phyloP scores from a whole-genome alignment of 2,888 invertebrate genomes.

The Piscicola geometra region DNA sequence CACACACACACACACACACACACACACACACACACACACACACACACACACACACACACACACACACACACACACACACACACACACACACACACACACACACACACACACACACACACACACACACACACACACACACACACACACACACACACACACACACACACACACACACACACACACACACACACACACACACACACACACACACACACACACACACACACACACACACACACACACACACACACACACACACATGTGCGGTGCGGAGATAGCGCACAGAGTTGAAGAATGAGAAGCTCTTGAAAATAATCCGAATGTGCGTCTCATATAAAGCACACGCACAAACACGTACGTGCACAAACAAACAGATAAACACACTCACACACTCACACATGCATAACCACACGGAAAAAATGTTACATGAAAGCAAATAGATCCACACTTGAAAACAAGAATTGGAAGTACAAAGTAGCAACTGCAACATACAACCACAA shows the following conservation, averaged over 20 bases:
- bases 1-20: neutral
- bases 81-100: slow-evolving; percentile 22
- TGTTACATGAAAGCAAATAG: too few species aligned
- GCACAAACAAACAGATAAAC: too few species aligned
- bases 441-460: too few species aligned
- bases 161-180: slow-evolving; percentile 26
- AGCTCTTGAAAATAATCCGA: too few species aligned
- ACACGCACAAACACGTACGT: too few species aligned
- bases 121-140: slow-evolving; percentile 32
- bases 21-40: neutral
- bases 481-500: too few species aligned
- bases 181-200: slow-evolving; percentile 27
- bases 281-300: too few species aligned
- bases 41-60: slow-evolving; percentile 30
- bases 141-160: slow-evolving; percentile 26
- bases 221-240: slow-evolving; percentile 19
- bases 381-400: too few species aligned
- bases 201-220: slow-evolving; percentile 21
- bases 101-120: slow-evolving; percentile 27
- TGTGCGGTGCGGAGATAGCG: too few species aligned
- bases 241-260: slow-evolving; percentile 20
- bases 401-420: too few species aligned
- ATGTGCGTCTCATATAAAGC: too few species aligned
- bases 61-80: slow-evolving; percentile 27
- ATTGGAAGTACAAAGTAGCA: too few species aligned